Evolutionary conservation across 2,888 invertebrate species (phyloP), one percentile per base, ranked within the genome.

Genomic region (Stenchaetothrips biformis): DNA sequence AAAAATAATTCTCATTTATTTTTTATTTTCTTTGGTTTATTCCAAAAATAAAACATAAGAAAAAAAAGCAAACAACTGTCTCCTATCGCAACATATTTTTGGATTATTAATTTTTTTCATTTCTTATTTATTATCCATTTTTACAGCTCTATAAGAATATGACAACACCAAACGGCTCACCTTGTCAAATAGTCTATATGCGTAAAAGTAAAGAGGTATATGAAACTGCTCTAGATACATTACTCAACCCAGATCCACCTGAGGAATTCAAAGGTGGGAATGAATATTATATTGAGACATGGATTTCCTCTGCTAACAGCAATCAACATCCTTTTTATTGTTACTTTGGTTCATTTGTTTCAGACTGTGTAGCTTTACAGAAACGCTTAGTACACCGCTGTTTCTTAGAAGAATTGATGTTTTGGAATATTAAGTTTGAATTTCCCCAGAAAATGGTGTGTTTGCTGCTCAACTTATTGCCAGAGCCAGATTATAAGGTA

Each of bases 401-500:
- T 0, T 91, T 97, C 82, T 89, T 97, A 27, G 98, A 98, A 87
- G 99, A 99, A 89, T 91, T 99, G 83, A 95, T 98, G 84, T 98
- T 99, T 89, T 99, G 99, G 98, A 97, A 96, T 37, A 96, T 98
- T 82, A 95, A 95, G 86, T 97, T 95, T 87, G 97, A 98, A 87
- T 99, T 98, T 88, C 98, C 98, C 0, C 97, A 98, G 88, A 97
- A 96, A 86, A 91, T 99, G 81, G 98, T 98, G 80, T 98, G 98
- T 85, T 92, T 98, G 83, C 88, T 99, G 82, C 90, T 99, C 80
- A 97, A 97, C 86, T 95, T 99, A 93, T 89, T 99, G 85, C 98
- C 98, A 2, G 97, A 98, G 88, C 94, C 95, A 83, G 93, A 94
- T 85, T 98, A 98, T 86, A 98, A 98, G 91, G 95, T 94, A 84